A percentile compares a stretch with the other conserved stretches of the same genome.
These are phyloP conservation scores for Callocephalon fimbriatum DNA, from an alignment of 2,113 vertebrate species.

Conservation along the genomic window DNA sequence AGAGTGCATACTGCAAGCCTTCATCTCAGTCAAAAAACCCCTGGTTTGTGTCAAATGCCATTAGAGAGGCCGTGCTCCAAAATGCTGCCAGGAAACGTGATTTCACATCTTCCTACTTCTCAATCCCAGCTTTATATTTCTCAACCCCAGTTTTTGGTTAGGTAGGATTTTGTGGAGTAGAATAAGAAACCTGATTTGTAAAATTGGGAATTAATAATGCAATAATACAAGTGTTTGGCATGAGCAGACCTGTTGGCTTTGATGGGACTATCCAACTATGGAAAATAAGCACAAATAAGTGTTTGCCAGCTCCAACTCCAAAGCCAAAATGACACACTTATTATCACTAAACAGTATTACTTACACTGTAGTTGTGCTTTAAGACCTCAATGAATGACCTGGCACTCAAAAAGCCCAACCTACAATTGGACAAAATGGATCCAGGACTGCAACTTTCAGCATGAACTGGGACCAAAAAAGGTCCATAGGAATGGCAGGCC, in stretches of 20 bases:
- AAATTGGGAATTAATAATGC: not conserved
- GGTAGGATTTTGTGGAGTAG: not conserved
- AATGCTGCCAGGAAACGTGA: not conserved
- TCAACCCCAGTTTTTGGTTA: not conserved
- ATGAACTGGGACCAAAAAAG: not conserved
- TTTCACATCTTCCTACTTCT: not conserved
- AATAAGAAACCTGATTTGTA: not conserved
- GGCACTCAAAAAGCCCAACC: not conserved
- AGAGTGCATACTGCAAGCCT: not conserved
- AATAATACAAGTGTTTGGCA: not conserved
- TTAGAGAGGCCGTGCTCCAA: not conserved
- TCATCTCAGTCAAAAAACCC: not conserved
- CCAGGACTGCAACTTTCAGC: not conserved
- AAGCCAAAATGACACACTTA: not conserved
- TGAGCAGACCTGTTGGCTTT: not conserved
- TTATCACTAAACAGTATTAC: not conserved
- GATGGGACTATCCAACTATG: not conserved
- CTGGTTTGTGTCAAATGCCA: constrained; percentile 8
- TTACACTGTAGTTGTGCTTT: not conserved
- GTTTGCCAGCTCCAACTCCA: not conserved
- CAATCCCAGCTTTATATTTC: not conserved
- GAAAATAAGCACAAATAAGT: not conserved
- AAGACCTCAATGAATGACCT: not conserved
- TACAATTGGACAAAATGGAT: not conserved
- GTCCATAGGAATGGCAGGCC: not conserved